These are phyloP conservation scores for Pitangus sulphuratus DNA, from an alignment of 2,797 vertebrate species.

Conservation along the genomic window DNA sequence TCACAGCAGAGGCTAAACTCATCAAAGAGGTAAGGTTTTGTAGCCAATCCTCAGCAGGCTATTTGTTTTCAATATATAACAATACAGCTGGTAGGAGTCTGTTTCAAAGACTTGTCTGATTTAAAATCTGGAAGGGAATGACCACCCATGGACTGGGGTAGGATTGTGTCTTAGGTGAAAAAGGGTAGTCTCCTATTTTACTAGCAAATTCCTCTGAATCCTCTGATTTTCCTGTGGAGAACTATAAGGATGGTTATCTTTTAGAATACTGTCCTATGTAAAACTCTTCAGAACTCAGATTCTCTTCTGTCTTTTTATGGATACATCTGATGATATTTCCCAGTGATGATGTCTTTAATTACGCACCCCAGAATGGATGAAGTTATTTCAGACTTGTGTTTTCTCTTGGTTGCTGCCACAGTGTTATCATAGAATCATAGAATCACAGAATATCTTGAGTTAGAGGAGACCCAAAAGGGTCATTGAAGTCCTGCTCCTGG, in stretches of 20 bases:
- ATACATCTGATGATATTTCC: not conserved
- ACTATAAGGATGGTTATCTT: not conserved
- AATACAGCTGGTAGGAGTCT: not conserved
- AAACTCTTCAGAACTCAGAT: not conserved
- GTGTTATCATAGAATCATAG: not conserved
- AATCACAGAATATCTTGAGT: not conserved
- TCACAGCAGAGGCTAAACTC: constrained; percentile 2
- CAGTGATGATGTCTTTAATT: not conserved
- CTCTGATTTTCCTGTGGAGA: not conserved
- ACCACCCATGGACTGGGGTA: not conserved
- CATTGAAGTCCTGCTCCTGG: not conserved
- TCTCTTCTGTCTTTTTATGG: not conserved
- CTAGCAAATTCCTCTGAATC: not conserved
- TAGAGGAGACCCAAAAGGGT: not conserved
- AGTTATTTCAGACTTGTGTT: not conserved
- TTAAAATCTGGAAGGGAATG: not conserved
- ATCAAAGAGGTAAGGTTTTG: not conserved
- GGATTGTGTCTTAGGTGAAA: not conserved
- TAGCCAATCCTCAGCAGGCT: not conserved
- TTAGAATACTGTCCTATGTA: not conserved
- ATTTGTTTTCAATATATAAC: not conserved
- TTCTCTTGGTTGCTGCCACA: not conserved
- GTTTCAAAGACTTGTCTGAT: not conserved
- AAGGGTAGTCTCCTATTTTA: not conserved
- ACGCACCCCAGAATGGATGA: not conserved